Evolutionary conservation across 2,797 vertebrate genomes (phyloP).

Genomic region (Chaunax sp.): DNA sequence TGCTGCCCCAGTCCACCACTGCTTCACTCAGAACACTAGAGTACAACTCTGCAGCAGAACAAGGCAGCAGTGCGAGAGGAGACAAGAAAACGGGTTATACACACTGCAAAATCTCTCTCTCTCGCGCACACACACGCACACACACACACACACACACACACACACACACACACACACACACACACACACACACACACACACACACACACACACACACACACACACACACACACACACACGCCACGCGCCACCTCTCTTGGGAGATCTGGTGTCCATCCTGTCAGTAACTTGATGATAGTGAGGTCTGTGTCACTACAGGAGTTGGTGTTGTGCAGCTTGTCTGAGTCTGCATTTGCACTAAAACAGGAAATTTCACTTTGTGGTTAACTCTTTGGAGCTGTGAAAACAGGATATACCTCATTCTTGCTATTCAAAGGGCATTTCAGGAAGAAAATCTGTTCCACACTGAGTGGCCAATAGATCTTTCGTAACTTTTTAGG

Average conservation of each 20-base stretch:
- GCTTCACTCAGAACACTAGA: conserved; percentile 82
- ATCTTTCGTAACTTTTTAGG: conserved; percentile 16
- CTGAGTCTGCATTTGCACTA: conserved; percentile 37
- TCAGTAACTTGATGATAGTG: conserved; percentile 2
- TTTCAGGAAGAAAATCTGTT: neutral
- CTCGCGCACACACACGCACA: conserved; percentile 17
- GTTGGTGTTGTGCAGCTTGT: conserved; percentile 1
- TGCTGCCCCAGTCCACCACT: conserved; percentile 83
- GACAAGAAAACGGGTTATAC: conserved; percentile 61
- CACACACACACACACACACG: conserved; percentile 22
- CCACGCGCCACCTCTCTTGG: neutral
- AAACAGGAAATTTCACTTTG: conserved; percentile 48
- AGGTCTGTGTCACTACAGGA: conserved; percentile 1
- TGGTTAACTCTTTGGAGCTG: neutral
- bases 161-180: too few relatives aligned
- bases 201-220: too few relatives aligned
- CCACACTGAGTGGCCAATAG: neutral
- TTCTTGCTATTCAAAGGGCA: conserved; percentile 4
- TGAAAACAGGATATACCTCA: conserved; percentile 39
- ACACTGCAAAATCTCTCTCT: conserved; percentile 15
- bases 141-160: conserved; percentile 11
- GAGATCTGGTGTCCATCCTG: conserved; percentile 4
- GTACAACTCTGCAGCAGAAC: conserved; percentile 80
- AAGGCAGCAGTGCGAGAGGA: conserved; percentile 60
- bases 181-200: too few relatives aligned